Evolutionary conservation across 2,888 invertebrate genomes (phyloP), one percentile per base, ranked within the genome.

Genomic region (Eupithecia centaureata): DNA sequence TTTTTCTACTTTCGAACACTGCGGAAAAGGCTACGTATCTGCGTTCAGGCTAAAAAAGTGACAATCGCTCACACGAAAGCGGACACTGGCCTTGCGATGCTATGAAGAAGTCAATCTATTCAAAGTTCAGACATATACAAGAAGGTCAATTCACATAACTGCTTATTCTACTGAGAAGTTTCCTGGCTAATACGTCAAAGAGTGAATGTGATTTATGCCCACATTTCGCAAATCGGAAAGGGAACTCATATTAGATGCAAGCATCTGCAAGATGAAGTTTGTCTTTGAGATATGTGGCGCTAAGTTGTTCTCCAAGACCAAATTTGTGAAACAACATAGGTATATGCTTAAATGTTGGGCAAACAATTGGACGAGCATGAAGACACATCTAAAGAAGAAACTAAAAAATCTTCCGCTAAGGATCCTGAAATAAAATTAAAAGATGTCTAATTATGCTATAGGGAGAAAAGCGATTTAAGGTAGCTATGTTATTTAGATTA

Each of bases 61-160:
- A 72, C 52, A 13, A 30, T 0, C 15, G 57, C 8, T 60, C 65
- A 18, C 74, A 74, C 51, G 65, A 59, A 38, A 69, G 42, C 12
- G 92, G 91, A 0, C 81, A 86, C 0, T 84, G 86, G 38, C 77
- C 86, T n/a, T 94, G 94, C 68, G 91, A 92, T 0, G 85, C 80
- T 12, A 90, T n/a, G 94, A 94, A 78, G 82, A 85, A 90, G 0
- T 94, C 18, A 42, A 42, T 18, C 94, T 0, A 86, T 86, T 42
- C 89, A 0, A 88, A 84, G 63, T 92, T 92, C 22, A 86, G 94
- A 66, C 94, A 94, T 93, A 0, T 94, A 94, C 52, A 92, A 91
- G 80, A 89, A 88, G 70, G 88, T 88, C 0, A 90, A 88, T 70
- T 79, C 92, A 5, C 89, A 92, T 68, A 79, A 87, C 12, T 93